Conservation (phyloP, 2,113 vertebrate species). For the Emydocephalus ijimae region DNA sequence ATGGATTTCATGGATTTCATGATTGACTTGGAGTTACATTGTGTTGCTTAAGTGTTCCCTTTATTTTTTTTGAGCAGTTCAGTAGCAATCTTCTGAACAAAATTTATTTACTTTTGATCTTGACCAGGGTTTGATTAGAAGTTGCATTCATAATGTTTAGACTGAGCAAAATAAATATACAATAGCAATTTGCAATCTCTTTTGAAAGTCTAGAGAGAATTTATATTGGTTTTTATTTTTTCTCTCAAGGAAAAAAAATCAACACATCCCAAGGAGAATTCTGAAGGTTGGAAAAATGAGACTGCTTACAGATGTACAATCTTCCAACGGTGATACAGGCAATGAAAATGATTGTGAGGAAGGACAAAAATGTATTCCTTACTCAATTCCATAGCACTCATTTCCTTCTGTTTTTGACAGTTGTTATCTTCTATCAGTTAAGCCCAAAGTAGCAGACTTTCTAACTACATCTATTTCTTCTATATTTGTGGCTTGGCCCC, state of each 20-base stretch:
- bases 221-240: neutral
- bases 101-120: neutral
- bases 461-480: neutral
- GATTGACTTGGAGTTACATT: no score
- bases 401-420: neutral
- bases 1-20: no score
- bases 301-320: neutral
- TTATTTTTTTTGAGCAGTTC: neutral
- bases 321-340: neutral
- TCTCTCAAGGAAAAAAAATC: neutral
- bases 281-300: neutral
- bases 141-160: neutral
- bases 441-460: neutral
- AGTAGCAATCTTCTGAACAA: neutral
- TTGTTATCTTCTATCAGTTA: neutral
- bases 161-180: neutral
- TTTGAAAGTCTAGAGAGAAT: neutral
- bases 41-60: no score
- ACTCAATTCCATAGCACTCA: neutral
- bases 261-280: neutral
- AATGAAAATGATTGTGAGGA: neutral
- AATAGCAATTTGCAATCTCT: neutral
- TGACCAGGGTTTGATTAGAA: neutral
- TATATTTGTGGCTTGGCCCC: neutral
- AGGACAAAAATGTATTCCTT: neutral